Evolutionary conservation across 2,888 invertebrate genomes (phyloP).

Genomic region (Nomada flava): DNA sequence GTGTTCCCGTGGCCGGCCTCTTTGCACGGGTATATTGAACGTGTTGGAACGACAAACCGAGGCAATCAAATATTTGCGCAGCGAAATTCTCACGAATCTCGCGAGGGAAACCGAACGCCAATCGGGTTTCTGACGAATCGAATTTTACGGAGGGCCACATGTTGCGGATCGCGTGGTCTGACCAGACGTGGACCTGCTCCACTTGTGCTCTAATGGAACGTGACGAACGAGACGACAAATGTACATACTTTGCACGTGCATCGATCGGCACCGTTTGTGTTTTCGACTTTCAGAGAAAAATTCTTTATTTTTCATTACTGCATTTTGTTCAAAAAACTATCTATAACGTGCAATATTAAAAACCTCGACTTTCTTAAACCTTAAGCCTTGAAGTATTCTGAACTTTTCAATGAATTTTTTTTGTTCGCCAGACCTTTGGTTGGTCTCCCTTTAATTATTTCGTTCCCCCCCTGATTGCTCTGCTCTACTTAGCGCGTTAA

Average conservation of each 20-base stretch:
- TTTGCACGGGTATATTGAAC: constrained; percentile 1
- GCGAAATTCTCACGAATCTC: neutral
- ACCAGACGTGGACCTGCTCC: neutral
- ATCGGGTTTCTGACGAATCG: constrained; percentile 17
- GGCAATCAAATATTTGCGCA: constrained; percentile 47
- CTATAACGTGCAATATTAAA: too few relatives aligned
- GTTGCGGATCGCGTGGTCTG: constrained; percentile 22
- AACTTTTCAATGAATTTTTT: too few relatives aligned
- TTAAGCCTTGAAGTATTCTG: too few relatives aligned
- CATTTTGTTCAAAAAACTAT: too few relatives aligned
- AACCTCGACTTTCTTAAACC: too few relatives aligned
- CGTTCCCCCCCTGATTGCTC: too few relatives aligned
- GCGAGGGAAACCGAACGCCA: neutral
- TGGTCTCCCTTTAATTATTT: too few relatives aligned
- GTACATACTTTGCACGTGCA: neutral
- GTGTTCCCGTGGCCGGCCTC: constrained; percentile 12
- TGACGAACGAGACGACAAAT: too few relatives aligned
- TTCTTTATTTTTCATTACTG: too few relatives aligned
- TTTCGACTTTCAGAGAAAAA: too few relatives aligned
- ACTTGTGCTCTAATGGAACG: constrained; percentile 4
- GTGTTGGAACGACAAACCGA: constrained; percentile 2
- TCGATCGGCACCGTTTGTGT: neutral
- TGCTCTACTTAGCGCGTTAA: too few relatives aligned
- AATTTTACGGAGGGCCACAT: constrained; percentile 18
- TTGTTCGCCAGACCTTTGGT: too few relatives aligned